A percentile compares a stretch with the other conserved stretches of the same genome.
phyloP scores from a whole-genome alignment of 2,113 vertebrate species.

The Cyanoramphus novaezelandiae region DNA sequence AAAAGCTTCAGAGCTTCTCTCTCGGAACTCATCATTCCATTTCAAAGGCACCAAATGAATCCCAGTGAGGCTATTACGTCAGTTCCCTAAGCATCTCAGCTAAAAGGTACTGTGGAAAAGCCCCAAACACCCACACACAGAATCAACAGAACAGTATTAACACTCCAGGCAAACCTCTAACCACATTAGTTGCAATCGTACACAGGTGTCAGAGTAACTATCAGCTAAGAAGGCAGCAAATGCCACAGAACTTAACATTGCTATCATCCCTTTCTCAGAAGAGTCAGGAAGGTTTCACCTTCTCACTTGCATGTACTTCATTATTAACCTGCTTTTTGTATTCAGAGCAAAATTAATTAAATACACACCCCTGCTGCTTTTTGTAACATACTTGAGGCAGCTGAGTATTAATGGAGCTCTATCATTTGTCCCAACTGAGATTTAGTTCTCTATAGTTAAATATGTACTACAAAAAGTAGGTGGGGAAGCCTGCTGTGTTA shows the following conservation, averaged over 20 bases:
- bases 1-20: background rate
- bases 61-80: background rate
- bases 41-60: background rate
- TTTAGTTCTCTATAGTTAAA: background rate
- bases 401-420: background rate
- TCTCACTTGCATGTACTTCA: background rate
- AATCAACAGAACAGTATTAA: background rate
- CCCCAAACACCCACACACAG: background rate
- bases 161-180: background rate
- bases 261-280: background rate
- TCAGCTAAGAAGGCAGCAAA: background rate
- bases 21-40: background rate
- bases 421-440: background rate
- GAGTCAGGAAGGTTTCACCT: background rate
- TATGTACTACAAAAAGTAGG: background rate
- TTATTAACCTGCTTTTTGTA: background rate
- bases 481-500: background rate
- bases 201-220: background rate
- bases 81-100: background rate
- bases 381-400: background rate
- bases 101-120: background rate
- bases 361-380: background rate
- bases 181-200: background rate
- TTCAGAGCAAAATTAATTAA: background rate
- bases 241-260: fast-evolving